phyloP scores from a whole-genome alignment of 2,113 vertebrate species.

The Globicephala melas region DNA sequence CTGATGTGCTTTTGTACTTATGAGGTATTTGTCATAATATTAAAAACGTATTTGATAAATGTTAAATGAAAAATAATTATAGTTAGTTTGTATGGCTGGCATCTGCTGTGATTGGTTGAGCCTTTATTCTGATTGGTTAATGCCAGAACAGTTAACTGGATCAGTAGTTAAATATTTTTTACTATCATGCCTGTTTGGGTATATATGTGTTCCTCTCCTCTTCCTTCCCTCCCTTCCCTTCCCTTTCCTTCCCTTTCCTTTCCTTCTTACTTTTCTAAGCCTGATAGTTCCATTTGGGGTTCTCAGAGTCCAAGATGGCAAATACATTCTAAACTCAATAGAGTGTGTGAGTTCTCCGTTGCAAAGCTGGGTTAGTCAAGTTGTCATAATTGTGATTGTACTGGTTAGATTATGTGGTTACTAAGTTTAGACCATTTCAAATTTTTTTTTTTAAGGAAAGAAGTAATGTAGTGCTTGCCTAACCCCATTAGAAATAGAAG shows the following conservation, averaged over 20 bases:
- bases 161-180: not conserved
- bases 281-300: not conserved
- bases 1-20: not conserved
- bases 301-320: not conserved
- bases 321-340: not conserved
- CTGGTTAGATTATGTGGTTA: not conserved
- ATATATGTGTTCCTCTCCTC: not conserved
- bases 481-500: not conserved
- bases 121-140: not conserved
- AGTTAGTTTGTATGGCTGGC: not conserved
- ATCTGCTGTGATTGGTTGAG: not conserved
- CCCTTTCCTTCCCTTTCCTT: rapidly evolving
- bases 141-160: not conserved
- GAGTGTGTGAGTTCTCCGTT: not conserved
- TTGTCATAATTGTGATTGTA: not conserved
- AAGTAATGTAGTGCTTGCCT: not conserved
- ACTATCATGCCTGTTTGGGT: not conserved
- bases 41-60: not conserved
- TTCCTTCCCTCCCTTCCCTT: not conserved
- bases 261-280: not conserved
- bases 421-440: not conserved
- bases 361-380: not conserved
- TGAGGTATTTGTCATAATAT: not conserved
- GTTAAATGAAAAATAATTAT: not conserved
- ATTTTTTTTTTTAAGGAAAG: not conserved